These are phyloP conservation scores for Lumbricus terrestris DNA, from an alignment of 2,888 invertebrate genomes.

Conservation along the genomic window DNA sequence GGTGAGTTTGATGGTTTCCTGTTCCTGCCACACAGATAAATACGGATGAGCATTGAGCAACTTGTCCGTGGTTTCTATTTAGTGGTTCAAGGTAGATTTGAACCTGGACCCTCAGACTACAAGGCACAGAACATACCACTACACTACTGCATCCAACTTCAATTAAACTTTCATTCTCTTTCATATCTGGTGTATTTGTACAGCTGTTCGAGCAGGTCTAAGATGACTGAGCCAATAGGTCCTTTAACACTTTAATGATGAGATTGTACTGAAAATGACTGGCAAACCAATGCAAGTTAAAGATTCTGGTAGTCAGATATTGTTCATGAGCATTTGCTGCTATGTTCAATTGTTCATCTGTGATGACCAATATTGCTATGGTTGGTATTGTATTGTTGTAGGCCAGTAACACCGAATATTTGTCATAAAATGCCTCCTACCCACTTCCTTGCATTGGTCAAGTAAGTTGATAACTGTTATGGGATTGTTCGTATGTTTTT, in stretches of 20 bases:
- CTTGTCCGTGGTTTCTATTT: no score
- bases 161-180: neutral
- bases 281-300: neutral
- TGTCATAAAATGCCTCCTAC: slow-evolving; percentile 7
- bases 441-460: slow-evolving; percentile 17
- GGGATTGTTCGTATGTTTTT: neutral
- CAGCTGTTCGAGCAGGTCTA: neutral
- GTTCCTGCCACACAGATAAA: no score
- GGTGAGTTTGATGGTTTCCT: no score
- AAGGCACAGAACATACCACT: no score
- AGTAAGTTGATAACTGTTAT: neutral
- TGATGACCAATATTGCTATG: neutral
- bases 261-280: no score
- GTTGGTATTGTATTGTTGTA: neutral
- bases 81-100: no score
- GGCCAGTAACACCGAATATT: neutral
- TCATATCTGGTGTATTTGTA: neutral
- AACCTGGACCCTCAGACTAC: no score
- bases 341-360: neutral
- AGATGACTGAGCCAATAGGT: neutral
- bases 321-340: neutral
- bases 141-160: no score
- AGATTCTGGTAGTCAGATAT: neutral
- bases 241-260: neutral
- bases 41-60: no score